phyloP scores from a whole-genome alignment of 2,888 invertebrate genomes.

The Lamproptera curius region DNA sequence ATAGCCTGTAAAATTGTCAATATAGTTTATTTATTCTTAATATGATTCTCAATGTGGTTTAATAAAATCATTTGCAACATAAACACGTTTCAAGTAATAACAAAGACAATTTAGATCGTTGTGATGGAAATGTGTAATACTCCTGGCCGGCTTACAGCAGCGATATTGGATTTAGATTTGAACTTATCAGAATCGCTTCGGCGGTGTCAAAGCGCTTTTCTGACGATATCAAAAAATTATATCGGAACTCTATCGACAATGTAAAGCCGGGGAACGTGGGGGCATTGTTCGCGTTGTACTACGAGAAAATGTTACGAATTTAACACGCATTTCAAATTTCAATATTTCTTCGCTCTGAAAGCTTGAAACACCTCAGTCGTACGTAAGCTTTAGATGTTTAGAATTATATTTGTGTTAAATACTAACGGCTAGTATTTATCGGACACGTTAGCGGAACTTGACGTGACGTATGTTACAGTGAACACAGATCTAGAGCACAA shows the following conservation, averaged over 20 bases:
- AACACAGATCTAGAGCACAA: slow-evolving; percentile 29
- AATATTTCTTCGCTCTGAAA: no score
- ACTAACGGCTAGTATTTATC: no score
- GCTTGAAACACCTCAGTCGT: no score
- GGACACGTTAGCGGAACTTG: no score
- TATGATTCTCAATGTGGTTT: no score
- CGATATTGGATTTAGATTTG: slow-evolving; percentile 65
- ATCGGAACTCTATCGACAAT: slow-evolving; percentile 63
- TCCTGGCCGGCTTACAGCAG: slow-evolving; percentile 33
- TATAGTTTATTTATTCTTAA: no score
- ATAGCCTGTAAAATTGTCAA: no score
- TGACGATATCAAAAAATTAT: slow-evolving; percentile 64
- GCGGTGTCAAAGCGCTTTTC: slow-evolving; percentile 55
- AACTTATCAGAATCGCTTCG: slow-evolving; percentile 59
- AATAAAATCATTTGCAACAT: no score
- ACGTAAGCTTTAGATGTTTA: no score
- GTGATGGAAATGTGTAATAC: slow-evolving; percentile 42
- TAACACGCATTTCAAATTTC: no score
- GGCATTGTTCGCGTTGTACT: slow-evolving; percentile 32
- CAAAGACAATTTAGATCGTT: slow-evolving; percentile 26
- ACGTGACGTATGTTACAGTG: slow-evolving; percentile 29
- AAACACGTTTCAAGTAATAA: no score
- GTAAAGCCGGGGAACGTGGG: slow-evolving; percentile 38
- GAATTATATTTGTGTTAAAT: no score
- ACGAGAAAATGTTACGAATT: background rate